These are phyloP conservation scores for Eretmochelys imbricata DNA, from an alignment of 2,113 vertebrate genomes.

Conservation along the genomic window DNA sequence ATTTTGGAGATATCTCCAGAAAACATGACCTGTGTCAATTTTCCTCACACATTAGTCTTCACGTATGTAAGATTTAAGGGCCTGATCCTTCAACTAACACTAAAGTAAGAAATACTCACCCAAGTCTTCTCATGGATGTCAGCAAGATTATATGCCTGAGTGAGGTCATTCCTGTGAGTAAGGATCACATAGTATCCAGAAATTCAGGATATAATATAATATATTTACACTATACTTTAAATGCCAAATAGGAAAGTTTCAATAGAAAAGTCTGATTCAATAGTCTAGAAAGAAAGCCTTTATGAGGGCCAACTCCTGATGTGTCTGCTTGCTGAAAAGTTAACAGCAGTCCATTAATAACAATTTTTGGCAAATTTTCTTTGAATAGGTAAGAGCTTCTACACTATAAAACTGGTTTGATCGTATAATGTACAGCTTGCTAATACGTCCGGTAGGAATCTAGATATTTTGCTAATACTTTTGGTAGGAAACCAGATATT, in stretches of 20 bases:
- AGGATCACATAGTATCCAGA: not conserved
- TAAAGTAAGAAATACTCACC: not conserved
- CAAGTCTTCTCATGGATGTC: not conserved
- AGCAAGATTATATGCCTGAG: not conserved
- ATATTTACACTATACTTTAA: not conserved
- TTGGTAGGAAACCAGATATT: constrained; percentile 39
- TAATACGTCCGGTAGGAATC: constrained; percentile 26
- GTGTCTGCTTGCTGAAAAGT: constrained; percentile 25
- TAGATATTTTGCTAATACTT: constrained; percentile 37
- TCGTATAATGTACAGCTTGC: not conserved
- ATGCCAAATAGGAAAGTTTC: not conserved
- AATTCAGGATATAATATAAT: not conserved
- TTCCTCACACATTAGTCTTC: not conserved
- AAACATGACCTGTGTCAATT: not conserved
- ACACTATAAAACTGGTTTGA: constrained; percentile 28
- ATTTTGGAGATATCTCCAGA: not conserved
- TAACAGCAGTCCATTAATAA: not conserved
- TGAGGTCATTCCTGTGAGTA: not conserved
- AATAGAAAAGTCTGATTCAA: constrained; percentile 8
- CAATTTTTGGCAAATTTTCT: constrained; percentile 11
- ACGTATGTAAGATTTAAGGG: not conserved
- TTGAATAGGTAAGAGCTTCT: constrained; percentile 14
- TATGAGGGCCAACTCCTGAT: not conserved
- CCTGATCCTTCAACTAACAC: not conserved
- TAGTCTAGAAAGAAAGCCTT: not conserved